Base-by-base conservation (phyloP, 2,113 vertebrate genomes). In the Cyprinodon variegatus region DNA sequence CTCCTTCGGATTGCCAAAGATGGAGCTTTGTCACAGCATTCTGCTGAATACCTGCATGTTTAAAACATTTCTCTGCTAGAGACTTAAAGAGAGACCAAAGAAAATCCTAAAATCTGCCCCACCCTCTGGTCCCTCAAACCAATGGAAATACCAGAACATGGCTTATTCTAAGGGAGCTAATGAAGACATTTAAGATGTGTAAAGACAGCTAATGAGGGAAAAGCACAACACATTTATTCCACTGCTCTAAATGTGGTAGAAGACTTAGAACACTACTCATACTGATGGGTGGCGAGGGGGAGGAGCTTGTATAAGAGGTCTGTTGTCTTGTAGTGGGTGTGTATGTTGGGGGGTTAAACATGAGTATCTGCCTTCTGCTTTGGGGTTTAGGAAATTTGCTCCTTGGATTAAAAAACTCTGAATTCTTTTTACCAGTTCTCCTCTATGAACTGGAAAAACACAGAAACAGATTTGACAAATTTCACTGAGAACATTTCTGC, bases 161-260 rank as follows among this genome's bases (percentile, higher is more conserved):
- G 45, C 61, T 62, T 68, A 81, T 90, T 85, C 72, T 82, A 83
- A 77, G 64, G 61, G 63, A 7, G 77, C 81, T 75, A 82, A 93
- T 91, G 93, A 93, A 94, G 90, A 89, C 12, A 80, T 81, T 86
- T 90, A 68, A 91, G 92, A 91, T 74, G 61, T 74, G 75, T 68
- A 22, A 20, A 60, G 69, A 72, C 73, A 73, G 86, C 80, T 85
- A 90, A 83, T 82, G 82, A 86, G 70, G 85, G 87, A 82, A 92
- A 93, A 82, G 81, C 82, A 86, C 86, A 82, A 91, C 91, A 90
- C 93, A 90, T 83, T 89, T 91, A 85, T 89, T 95, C 93, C 90
- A 78, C 85, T 78, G 82, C 60, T 92, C 90, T 91, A 92, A 93
- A 93, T 87, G 57, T 87, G 81, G 88, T 82, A 70, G 82, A 83